Conservation (phyloP, 1,140 invertebrate species). For the Cherax quadricarinatus region DNA sequence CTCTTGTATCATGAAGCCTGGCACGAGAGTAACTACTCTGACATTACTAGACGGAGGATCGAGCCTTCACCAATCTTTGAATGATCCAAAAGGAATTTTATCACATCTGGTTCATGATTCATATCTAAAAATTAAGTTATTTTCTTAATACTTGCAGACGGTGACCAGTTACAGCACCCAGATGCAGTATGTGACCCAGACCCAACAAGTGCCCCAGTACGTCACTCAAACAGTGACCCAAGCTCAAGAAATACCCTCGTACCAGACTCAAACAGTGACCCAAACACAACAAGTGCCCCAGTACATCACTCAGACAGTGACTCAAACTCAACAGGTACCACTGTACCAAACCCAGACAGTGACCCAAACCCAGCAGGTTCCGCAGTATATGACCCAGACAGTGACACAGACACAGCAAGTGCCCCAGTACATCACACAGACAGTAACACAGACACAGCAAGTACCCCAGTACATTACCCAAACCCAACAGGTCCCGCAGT, state of each 20-base stretch:
- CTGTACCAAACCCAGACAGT: constrained; percentile 17
- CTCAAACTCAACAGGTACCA: neutral
- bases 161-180: constrained; percentile 42
- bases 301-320: constrained; percentile 61
- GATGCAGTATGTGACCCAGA: constrained; percentile 51
- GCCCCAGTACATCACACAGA: constrained; percentile 60
- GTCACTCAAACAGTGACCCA: constrained; percentile 55
- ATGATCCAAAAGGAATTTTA: too few species aligned
- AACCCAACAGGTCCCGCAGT: neutral
- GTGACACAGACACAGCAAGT: constrained; percentile 52
- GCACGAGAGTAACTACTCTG: too few species aligned
- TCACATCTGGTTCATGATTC: too few species aligned
- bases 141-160: constrained; percentile 37
- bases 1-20: too few species aligned
- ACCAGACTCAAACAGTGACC: constrained; percentile 59
- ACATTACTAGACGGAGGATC: too few species aligned
- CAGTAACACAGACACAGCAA: constrained; percentile 53
- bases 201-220: constrained; percentile 56
- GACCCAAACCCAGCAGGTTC: constrained; percentile 39
- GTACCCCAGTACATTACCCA: constrained; percentile 35
- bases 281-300: constrained; percentile 45
- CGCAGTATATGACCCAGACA: constrained; percentile 25
- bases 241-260: constrained; percentile 37
- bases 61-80: too few species aligned
- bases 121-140: neutral